A percentile compares a stretch with the other conserved stretches of the same genome.
These are phyloP conservation scores for Sebastes variabilis DNA, from an alignment of 2,797 vertebrate genomes.

Conservation along the genomic window DNA sequence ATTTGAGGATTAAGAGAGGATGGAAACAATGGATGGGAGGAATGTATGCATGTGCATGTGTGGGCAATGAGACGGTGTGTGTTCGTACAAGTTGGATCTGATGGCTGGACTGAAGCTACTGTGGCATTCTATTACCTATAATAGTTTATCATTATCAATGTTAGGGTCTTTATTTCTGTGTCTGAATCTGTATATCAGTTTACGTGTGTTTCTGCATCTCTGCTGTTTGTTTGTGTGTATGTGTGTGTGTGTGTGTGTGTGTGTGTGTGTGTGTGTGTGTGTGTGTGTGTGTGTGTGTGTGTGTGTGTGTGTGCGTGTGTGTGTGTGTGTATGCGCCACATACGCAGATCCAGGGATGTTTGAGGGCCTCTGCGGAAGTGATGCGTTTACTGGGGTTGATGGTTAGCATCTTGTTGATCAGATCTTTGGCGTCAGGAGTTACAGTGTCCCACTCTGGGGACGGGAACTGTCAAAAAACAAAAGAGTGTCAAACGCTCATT, in stretches of 20 bases:
- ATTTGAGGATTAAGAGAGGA: conserved; percentile 31
- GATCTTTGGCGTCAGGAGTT: conserved; percentile 96
- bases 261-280: neutral
- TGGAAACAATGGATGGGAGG: conserved; percentile 6
- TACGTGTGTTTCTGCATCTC: neutral
- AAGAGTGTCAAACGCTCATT: neutral
- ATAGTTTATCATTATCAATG: neutral
- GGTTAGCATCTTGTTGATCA: conserved; percentile 98
- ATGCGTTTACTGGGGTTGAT: conserved; percentile 98
- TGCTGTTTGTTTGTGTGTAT: neutral
- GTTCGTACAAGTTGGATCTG: neutral
- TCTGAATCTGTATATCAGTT: neutral
- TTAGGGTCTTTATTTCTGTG: neutral
- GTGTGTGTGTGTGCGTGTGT: neutral
- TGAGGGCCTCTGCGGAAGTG: conserved; percentile 93
- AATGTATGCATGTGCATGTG: neutral
- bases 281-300: neutral
- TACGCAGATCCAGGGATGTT: conserved; percentile 98
- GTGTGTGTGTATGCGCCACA: conserved; percentile 71
- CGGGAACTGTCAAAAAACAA: conserved; percentile 85
- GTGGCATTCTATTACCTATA: neutral
- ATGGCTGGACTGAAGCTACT: neutral
- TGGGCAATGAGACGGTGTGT: neutral
- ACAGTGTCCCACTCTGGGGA: conserved; percentile 97
- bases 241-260: neutral